These are phyloP conservation scores for Danio aesculapii DNA, from an alignment of 2,797 vertebrate genomes.

Conservation along the genomic window DNA sequence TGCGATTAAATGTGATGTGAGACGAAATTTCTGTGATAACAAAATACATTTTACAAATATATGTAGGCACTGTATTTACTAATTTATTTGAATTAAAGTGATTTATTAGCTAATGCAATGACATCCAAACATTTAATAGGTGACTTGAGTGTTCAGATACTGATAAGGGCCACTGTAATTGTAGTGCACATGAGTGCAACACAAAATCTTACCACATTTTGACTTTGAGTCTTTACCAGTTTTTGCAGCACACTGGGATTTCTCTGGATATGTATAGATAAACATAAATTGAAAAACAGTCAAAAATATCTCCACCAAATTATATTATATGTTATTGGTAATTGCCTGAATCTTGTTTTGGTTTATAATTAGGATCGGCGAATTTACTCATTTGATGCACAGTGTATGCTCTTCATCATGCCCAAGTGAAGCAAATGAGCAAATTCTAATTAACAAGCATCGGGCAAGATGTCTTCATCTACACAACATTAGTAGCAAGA, in stretches of 20 bases:
- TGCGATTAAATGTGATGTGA: too few species aligned
- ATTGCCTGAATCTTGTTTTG: neutral
- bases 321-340: too few species aligned
- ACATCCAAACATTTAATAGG: neutral
- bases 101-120: neutral
- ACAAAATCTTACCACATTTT: constrained; percentile 48
- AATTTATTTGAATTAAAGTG: neutral
- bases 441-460: constrained; percentile 20
- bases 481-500: constrained; percentile 1
- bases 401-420: constrained; percentile 23
- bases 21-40: too few species aligned
- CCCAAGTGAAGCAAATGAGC: constrained; percentile 34
- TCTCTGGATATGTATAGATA: constrained; percentile 25
- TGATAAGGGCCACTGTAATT: neutral
- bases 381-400: constrained; percentile 14
- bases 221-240: constrained; percentile 33
- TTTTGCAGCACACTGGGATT: constrained; percentile 30
- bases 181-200: neutral
- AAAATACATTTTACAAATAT: too few species aligned
- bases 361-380: constrained; percentile 6
- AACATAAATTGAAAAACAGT: neutral
- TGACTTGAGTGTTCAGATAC: neutral
- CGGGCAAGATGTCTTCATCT: constrained; percentile 24
- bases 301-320: neutral
- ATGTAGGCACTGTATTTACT: too few species aligned